Percentiles rank a stretch among this genome's conserved stretches.
phyloP scores from a whole-genome alignment of 92 coral and sea anemone genomes.

The Parazoanthus atlanticus region DNA sequence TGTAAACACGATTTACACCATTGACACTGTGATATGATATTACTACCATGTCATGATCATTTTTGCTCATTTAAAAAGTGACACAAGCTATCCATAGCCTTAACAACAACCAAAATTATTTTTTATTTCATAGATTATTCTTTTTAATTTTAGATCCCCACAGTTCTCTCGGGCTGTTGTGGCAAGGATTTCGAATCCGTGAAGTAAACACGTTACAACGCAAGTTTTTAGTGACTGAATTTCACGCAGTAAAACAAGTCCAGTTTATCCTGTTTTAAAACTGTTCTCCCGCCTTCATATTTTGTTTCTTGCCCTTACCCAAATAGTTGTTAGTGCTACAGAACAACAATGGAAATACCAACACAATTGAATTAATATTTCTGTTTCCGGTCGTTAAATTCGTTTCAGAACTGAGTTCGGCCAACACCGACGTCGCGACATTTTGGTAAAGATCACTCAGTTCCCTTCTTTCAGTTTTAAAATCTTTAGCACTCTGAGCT shows the following conservation, averaged over 20 bases:
- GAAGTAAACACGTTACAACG: neutral
- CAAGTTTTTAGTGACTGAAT: neutral
- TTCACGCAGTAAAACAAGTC: neutral
- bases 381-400: slow-evolving; percentile 22
- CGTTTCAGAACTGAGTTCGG: neutral
- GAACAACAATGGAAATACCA: slow-evolving; percentile 2
- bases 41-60: neutral
- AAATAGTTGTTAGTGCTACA: neutral
- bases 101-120: neutral
- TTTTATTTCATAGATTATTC: too few relatives aligned
- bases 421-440: neutral
- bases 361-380: neutral
- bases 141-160: too few relatives aligned
- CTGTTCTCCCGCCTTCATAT: neutral
- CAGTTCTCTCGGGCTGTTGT: neutral
- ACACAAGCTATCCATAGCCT: neutral
- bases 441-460: neutral
- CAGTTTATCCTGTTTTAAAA: too few relatives aligned
- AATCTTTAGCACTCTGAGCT: neutral
- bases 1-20: neutral
- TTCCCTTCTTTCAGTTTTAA: neutral
- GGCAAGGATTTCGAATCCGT: neutral
- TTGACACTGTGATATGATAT: too few relatives aligned
- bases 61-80: neutral
- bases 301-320: neutral